A percentile compares a stretch with the other conserved stretches of the same genome.
Evolutionary conservation across 2,888 invertebrate genomes (phyloP).

Genomic region (Ecliptopera silaceata): DNA sequence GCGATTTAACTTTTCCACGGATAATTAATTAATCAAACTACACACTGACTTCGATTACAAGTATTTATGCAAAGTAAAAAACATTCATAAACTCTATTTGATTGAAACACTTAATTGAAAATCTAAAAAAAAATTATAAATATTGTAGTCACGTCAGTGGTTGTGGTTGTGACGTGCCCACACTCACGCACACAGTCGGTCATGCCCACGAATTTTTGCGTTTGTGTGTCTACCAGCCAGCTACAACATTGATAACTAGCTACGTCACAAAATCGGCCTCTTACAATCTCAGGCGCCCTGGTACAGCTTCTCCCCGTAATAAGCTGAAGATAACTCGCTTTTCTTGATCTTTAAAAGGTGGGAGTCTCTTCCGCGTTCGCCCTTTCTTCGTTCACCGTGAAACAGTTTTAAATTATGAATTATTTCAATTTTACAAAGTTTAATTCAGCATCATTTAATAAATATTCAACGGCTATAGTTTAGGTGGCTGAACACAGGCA

Average conservation of each 20-base stretch:
- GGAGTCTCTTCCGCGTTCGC: slow-evolving; percentile 68
- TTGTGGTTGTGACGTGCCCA: slow-evolving; percentile 63
- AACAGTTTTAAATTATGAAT: slow-evolving; percentile 7
- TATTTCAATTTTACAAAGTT: neutral
- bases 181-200: slow-evolving; percentile 61
- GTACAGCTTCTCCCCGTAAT: slow-evolving; percentile 78
- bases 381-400: slow-evolving; percentile 22
- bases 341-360: slow-evolving; percentile 68
- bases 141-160: slow-evolving; percentile 30
- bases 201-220: slow-evolving; percentile 44
- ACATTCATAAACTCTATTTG: neutral
- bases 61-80: neutral
- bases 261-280: slow-evolving; percentile 71
- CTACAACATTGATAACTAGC: slow-evolving; percentile 53
- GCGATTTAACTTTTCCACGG: slow-evolving; percentile 38
- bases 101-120: slow-evolving; percentile 1
- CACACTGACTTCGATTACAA: no score
- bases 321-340: slow-evolving; percentile 81
- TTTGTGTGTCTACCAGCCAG: slow-evolving; percentile 44
- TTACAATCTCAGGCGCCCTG: slow-evolving; percentile 70
- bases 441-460: no score
- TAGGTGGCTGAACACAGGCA: no score
- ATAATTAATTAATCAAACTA: neutral
- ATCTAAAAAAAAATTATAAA: slow-evolving; percentile 16
- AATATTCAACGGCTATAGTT: no score